A percentile compares a stretch with the other conserved stretches of the same genome.
These are phyloP conservation scores for Apogon talboti DNA, from an alignment of 2,797 vertebrate species.

Conservation along the genomic window DNA sequence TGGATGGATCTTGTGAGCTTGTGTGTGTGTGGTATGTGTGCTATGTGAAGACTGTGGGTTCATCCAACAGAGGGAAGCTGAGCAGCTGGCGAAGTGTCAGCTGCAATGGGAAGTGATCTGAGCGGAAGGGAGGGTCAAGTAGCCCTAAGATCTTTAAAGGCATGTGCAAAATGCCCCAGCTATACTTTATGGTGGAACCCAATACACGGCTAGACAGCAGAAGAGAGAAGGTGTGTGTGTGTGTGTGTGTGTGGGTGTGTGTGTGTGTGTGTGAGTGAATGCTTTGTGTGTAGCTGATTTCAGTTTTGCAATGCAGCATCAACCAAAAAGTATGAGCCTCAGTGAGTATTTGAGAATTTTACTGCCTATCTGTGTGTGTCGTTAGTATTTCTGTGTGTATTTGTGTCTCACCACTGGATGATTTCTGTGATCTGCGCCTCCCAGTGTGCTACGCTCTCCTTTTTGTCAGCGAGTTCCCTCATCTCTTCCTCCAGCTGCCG, in stretches of 20 bases:
- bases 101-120: slow-evolving; percentile 71
- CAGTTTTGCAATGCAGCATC: slow-evolving; percentile 9
- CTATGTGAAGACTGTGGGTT: slow-evolving; percentile 57
- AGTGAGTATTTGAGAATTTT: slow-evolving; percentile 5
- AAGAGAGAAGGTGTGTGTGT: background rate
- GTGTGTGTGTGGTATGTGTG: slow-evolving; percentile 51
- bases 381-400: slow-evolving; percentile 5
- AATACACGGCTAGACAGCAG: slow-evolving; percentile 25
- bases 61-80: slow-evolving; percentile 57
- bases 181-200: slow-evolving; percentile 42
- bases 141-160: slow-evolving; percentile 53
- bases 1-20: slow-evolving; percentile 4
- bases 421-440: slow-evolving; percentile 99
- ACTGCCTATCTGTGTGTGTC: background rate
- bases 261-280: background rate
- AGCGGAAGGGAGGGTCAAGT: slow-evolving; percentile 61
- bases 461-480: slow-evolving; percentile 94
- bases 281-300: background rate
- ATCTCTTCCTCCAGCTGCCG: slow-evolving; percentile 94
- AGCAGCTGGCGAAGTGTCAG: slow-evolving; percentile 77
- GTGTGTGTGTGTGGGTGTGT: slow-evolving; percentile 1
- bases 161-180: slow-evolving; percentile 64
- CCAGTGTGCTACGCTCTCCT: slow-evolving; percentile 98
- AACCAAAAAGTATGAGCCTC: slow-evolving; percentile 3
- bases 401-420: slow-evolving; percentile 94